Base-by-base conservation (phyloP, 2,797 vertebrate genomes). In the Sebastes melanostomus region DNA sequence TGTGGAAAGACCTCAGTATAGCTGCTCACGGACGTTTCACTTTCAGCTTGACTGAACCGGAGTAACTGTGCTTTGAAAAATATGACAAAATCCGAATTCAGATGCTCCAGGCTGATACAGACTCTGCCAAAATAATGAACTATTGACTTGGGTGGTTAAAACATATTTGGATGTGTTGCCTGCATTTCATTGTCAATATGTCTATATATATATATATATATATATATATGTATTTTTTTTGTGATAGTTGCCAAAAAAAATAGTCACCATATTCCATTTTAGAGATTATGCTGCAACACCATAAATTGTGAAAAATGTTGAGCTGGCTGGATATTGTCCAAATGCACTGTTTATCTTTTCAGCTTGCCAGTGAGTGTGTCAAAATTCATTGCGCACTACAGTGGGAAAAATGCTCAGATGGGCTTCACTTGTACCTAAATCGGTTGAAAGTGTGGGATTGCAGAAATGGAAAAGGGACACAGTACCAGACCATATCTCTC, bases 391-490 rank as follows among this genome's bases (percentile, higher is more conserved):
- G 61, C 8, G 3, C 66, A 72, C 66, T 75, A 62, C 75, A 71
- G 70, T 22, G 79, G 29, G 36, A 70, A 78, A 69, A 83, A 77
- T 32, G 38, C 60, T 80, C 65, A 65, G 75, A 85, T 58, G 58
- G 68, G 70, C 69, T 79, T 86, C 69, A 42, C 65, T 84, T 80
- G 70, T 72, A 75, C 68, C 80, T 78, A 82, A 92, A 85, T 83
- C 90, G 78, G 76, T 76, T 58, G 59, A 87, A 91, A 75, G 77
- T 84, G 82, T 79, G 67, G 80, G 80, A 85, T 85, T 81, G 82
- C 84, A 89, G 72, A 82, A 90, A 89, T 71, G 76, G 83, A 86
- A 86, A 83, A 66, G 78, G 77, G 80, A 88, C 75, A 73, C 58
- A 71, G 77, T 77, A 32, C 29, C 55, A 29, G 54, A 77, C 83